Conservation (phyloP, 2,113 vertebrate genomes). For the Centropus unirufus region DNA sequence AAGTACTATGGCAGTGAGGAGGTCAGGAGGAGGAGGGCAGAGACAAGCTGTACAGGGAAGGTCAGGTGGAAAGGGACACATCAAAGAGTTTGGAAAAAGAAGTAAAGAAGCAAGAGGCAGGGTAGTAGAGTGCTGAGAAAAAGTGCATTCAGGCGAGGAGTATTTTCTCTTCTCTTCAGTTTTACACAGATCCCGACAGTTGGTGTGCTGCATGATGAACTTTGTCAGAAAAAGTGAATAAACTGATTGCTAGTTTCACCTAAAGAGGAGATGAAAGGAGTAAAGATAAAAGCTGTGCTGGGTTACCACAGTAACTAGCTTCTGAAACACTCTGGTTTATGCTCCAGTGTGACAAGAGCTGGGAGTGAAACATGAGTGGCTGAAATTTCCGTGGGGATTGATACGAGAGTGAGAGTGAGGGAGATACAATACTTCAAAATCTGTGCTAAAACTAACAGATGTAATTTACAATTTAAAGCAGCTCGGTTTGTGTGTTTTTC, state of each 20-base stretch:
- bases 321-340: background rate
- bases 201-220: background rate
- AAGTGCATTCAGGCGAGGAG: background rate
- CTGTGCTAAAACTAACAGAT: background rate
- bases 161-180: background rate
- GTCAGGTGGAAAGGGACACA: background rate
- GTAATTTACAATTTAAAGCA: background rate
- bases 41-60: background rate
- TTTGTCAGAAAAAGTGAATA: background rate
- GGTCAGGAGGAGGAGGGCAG: background rate
- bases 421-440: background rate
- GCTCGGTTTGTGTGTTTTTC: background rate
- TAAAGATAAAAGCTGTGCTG: conserved; percentile 43
- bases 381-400: background rate
- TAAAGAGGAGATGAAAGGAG: conserved; percentile 34
- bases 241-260: conserved; percentile 30
- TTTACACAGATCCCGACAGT: background rate
- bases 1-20: background rate
- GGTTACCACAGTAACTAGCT: conserved; percentile 53
- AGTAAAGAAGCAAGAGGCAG: background rate
- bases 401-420: background rate
- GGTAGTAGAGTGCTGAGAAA: background rate
- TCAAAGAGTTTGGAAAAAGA: background rate
- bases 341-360: background rate
- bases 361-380: background rate